Evolutionary conservation across 2,113 vertebrate genomes (phyloP).

Genomic region (Megaleporinus macrocephalus): DNA sequence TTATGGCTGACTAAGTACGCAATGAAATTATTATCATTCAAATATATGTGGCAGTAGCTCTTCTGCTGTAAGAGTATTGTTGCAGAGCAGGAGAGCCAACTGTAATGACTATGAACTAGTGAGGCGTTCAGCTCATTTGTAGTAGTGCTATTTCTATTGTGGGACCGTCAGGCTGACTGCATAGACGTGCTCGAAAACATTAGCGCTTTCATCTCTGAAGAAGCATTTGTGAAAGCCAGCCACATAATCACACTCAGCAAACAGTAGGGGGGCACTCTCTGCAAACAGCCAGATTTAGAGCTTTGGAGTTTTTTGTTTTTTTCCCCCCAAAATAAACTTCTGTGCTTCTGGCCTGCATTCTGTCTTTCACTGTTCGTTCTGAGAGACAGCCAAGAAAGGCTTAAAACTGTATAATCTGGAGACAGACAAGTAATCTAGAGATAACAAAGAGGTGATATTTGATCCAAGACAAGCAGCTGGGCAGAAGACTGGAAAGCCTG

Average conservation of each 20-base stretch:
- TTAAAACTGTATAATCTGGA: neutral
- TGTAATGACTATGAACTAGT: slow-evolving; percentile 1
- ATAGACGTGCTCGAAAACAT: neutral
- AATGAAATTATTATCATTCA: neutral
- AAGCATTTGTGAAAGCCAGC: neutral
- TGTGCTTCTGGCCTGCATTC: neutral
- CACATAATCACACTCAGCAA: neutral
- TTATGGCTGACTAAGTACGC: neutral
- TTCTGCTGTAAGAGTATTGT: neutral
- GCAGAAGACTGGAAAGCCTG: too few species aligned
- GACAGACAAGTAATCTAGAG: slow-evolving; percentile 1
- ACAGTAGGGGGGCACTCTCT: neutral
- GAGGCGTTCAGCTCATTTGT: neutral
- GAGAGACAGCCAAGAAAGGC: neutral
- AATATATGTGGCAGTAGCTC: neutral
- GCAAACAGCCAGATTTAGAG: slow-evolving; percentile 1
- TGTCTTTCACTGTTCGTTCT: neutral
- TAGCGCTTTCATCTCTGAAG: neutral
- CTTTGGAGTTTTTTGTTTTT: neutral
- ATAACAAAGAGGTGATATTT: neutral
- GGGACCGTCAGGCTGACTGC: neutral
- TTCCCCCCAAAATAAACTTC: slow-evolving; percentile 1
- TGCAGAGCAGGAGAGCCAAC: neutral
- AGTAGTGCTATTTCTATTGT: neutral
- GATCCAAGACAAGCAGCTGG: neutral